A percentile compares a stretch with the other conserved stretches of the same genome.
phyloP scores from a whole-genome alignment of 1,140 invertebrate genomes.

The Pseudomyrmex dendroicus region DNA sequence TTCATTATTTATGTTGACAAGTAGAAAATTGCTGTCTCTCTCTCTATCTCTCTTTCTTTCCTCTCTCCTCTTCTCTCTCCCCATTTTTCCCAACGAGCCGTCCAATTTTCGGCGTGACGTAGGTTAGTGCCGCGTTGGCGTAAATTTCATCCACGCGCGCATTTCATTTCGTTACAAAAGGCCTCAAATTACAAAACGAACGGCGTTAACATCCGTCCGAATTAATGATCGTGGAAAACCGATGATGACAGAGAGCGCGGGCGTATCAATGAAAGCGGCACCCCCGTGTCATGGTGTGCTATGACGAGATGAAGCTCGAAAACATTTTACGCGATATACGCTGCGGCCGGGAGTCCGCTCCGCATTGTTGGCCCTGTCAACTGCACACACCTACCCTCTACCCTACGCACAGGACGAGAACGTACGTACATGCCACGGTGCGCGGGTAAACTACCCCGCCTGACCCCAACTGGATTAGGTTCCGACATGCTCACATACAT shows the following conservation, averaged over 20 bases:
- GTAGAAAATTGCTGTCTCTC: background rate
- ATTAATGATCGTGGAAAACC: slow-evolving; percentile 40
- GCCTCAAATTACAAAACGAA: slow-evolving; percentile 58
- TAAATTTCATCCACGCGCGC: slow-evolving; percentile 14
- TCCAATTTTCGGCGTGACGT: too few relatives aligned
- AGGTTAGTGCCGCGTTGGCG: slow-evolving; percentile 11
- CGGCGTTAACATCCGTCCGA: slow-evolving; percentile 54
- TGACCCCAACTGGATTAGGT: slow-evolving; percentile 76
- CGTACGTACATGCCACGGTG: slow-evolving; percentile 27
- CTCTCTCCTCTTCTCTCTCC: too few relatives aligned
- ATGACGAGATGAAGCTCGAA: slow-evolving; percentile 61
- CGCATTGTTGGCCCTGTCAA: slow-evolving; percentile 77
- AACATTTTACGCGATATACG: slow-evolving; percentile 75
- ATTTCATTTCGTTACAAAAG: slow-evolving; percentile 58
- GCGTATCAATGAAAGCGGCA: slow-evolving; percentile 65
- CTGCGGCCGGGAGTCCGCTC: slow-evolving; percentile 69
- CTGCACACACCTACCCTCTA: slow-evolving; percentile 66
- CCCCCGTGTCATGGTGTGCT: slow-evolving; percentile 44
- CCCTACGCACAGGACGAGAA: slow-evolving; percentile 34
- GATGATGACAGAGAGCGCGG: slow-evolving; percentile 24
- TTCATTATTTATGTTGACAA: background rate
- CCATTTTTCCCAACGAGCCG: too few relatives aligned
- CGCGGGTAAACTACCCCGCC: slow-evolving; percentile 68
- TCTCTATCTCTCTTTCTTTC: too few relatives aligned
- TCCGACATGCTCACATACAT: slow-evolving; percentile 45